Base-by-base conservation (phyloP, 2,797 vertebrate species). In the Hypotaenidia philippensis region DNA sequence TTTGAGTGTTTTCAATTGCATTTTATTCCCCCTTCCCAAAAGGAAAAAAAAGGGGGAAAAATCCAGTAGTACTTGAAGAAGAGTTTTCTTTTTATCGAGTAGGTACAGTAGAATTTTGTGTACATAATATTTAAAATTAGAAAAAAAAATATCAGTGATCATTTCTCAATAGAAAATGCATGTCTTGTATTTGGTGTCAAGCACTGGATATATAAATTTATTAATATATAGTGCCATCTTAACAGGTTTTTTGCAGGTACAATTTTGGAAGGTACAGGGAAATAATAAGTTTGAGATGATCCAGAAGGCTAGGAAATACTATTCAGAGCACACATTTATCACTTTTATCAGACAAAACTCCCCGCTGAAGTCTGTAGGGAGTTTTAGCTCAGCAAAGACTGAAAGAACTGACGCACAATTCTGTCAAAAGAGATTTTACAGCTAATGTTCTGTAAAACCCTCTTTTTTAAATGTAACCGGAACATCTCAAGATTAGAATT, bases 341-440 rank as follows among this genome's bases (percentile, higher is more conserved):
- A 78, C 56, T 66, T 64, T 75, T 82, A 82, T 90, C 81, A 89
- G 85, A 44, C 61, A 77, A 82, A 95, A 90, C 44, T 93, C 57
- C 13, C 21, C 0, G 0, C 45, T 94, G 80, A 91, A 95, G 84
- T 82, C 91, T 88, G 36, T 76, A 55, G 83, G 79, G 89, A 93
- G 52, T 82, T 93, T 82, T 68, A 79, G 66, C 83, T 86, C 47
- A 74, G 56, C 1, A 5, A 88, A 94, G 90, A 88, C 80, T 84
- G 87, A 85, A 90, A 80, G 63, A 89, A 69, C 69, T 86, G 83
- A 94, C 88, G 75, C 20, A 84, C 68, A 94, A 89, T 93, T 81
- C 87, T 91, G 93, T 89, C 95, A 95, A 90, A 96, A 95, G 83
- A 0, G 1, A 60, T 94, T 85, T 83, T 87, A 83, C 76, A 89